phyloP scores from a whole-genome alignment of 2,797 vertebrate species.

The Paguma larvata region DNA sequence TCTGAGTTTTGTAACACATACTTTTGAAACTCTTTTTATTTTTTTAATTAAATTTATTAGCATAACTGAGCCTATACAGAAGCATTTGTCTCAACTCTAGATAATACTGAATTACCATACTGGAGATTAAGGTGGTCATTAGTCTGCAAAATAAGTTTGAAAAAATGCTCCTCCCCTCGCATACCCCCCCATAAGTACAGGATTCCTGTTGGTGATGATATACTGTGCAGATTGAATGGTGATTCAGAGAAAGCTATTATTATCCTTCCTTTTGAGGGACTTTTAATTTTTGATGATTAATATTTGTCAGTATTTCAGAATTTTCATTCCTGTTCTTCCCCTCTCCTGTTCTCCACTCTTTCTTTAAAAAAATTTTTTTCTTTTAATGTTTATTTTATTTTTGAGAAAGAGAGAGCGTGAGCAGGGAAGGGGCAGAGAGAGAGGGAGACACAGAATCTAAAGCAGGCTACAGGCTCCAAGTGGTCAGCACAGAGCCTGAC shows the following conservation, averaged over 20 bases:
- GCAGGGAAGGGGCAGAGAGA: no score
- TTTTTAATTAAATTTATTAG: background rate
- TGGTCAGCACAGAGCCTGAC: no score
- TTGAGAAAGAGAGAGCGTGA: no score
- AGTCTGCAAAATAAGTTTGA: constrained; percentile 8
- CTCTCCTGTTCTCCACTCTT: background rate
- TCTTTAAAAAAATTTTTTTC: background rate
- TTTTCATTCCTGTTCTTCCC: background rate
- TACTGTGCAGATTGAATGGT: background rate
- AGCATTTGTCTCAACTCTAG: constrained; percentile 25
- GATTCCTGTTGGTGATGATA: background rate
- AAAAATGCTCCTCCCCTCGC: background rate
- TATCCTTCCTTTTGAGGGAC: background rate
- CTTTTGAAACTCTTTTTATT: constrained; percentile 27
- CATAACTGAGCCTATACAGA: background rate
- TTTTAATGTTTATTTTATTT: no score
- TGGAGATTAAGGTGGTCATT: background rate
- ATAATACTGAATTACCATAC: background rate
- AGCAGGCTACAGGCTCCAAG: no score
- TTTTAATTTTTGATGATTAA: constrained; percentile 35
- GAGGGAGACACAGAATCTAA: no score
- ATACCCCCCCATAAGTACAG: background rate
- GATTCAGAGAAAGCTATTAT: constrained; percentile 40
- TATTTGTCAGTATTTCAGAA: background rate
- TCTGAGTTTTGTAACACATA: constrained; percentile 45